Base-by-base conservation (phyloP, 2,888 invertebrate genomes). In the Chydorus sphaericus region DNA sequence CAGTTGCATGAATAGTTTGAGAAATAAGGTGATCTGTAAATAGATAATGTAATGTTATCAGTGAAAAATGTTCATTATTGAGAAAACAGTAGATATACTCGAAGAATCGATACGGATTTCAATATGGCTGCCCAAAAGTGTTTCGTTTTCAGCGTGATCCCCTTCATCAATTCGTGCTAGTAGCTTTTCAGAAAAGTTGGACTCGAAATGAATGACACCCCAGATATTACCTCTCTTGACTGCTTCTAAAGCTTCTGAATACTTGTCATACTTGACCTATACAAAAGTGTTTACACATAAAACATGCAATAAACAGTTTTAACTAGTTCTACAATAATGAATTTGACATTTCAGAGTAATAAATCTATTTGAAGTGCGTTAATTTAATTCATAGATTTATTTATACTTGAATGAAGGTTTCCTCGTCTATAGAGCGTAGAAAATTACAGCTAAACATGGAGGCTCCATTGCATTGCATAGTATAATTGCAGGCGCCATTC, bases 351-450 rank as follows among this genome's bases (percentile, higher is more conserved):
- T n/a, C n/a, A n/a, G n/a, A n/a, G n/a, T n/a, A n/a, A n/a, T n/a
- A n/a, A n/a, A n/a, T n/a, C n/a, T n/a, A n/a, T n/a, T n/a, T n/a
- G n/a, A n/a, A n/a, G n/a, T n/a, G n/a, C n/a, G n/a, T n/a, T n/a
- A 10, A 44, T n/a, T 14, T 38, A n/a, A 26, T 8, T 16, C 6
- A 18, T 7, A 44, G 6, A 44, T 26, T 18, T 6, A n/a, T n/a
- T 5, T n/a, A 23, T 48, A 57, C 57, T 48, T 57, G 39, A 10
- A 36, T 29, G 20, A 82, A 72, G 50, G 84, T 83, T 63, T 77
- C 73, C 63, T 82, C 81, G 66, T 82, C 80, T 54, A 92, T 72
- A 65, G 81, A 77, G 57, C 80, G 74, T 59, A 93, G 71, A 71
- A 88, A 90, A 55, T 87, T 81, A 71, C 87, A 88, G 58, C 85